Evolutionary conservation across 1,140 invertebrate genomes (phyloP).

Genomic region (Phthorimaea operculella): DNA sequence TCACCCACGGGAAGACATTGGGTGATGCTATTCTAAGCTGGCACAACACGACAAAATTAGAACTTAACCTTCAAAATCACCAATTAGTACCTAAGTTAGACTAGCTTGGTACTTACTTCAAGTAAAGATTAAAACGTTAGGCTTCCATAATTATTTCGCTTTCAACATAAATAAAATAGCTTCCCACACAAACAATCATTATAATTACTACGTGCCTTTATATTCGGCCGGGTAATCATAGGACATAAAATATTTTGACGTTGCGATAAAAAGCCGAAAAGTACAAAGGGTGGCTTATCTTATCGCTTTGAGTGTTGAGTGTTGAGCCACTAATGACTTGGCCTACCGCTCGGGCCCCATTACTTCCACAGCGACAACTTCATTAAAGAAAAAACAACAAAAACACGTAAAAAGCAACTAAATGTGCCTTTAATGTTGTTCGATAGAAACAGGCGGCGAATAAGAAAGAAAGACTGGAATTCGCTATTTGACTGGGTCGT

Average conservation of each 20-base stretch:
- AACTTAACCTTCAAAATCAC: not conserved
- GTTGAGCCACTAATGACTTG: conserved; percentile 44
- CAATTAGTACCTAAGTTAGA: not conserved
- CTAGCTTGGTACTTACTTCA: no score
- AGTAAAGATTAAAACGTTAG: not conserved
- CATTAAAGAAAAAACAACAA: conserved; percentile 7
- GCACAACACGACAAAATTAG: no score
- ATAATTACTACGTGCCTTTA: conserved; percentile 32
- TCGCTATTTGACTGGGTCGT: no score
- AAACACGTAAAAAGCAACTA: not conserved
- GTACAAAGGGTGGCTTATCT: conserved; percentile 48
- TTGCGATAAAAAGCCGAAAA: conserved; percentile 44
- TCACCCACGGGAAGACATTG: no score
- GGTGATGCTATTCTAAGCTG: no score
- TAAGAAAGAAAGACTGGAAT: no score
- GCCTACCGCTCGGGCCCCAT: not conserved
- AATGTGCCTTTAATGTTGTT: no score
- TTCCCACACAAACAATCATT: conserved; percentile 21
- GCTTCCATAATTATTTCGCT: not conserved
- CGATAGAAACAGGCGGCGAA: no score
- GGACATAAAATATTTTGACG: conserved; percentile 55
- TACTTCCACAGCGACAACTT: conserved; percentile 13
- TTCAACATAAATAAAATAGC: not conserved
- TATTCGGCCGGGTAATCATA: conserved; percentile 31
- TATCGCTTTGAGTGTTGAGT: conserved; percentile 32